Base-by-base conservation (phyloP, 2,797 vertebrate genomes). In the Buphagus erythrorhynchus region DNA sequence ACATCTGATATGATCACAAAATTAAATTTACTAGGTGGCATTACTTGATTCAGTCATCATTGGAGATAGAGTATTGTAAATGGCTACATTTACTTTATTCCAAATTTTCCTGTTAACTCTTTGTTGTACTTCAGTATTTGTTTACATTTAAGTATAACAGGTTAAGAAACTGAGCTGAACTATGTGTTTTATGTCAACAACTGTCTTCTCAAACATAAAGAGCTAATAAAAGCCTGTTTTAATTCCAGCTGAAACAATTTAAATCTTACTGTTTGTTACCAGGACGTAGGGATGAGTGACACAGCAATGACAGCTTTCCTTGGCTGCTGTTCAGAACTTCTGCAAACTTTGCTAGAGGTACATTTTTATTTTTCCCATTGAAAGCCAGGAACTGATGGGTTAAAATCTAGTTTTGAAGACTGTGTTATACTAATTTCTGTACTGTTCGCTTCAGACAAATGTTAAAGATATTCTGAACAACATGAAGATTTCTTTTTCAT, bases 281-380 rank as follows among this genome's bases (percentile, higher is more conserved):
- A 99, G 99, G 99, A 99, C 0, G 99, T 99, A 2, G 99, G 99
- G 25, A 99, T 99, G 99, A 98, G 99, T 24, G 99, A 99, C 92
- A 97, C 97, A 16, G 99, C 99, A 8, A 36, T 99, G 98, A 99
- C 99, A 2, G 98, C 97, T 26, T 99, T 99, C 98, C 98, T 99
- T 71, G 98, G 99, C 90, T 99, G 98, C 96, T 99, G 99, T 67
- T 98, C 98, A 65, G 99, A 99, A 97, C 98, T 99, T 95, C 98
- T 99, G 93, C 99, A 99, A 97, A 98, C 98, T 31, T 96, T 99
- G 90, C 98, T 99, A 98, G 99, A 99, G 99, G 99, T 99, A 98
- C 96, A 36, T 52, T 71, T 71, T 28, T 67, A 4, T 49, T 28
- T 59, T 62, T 52, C 59, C 29, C 4, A 3, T 68, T 46, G 35